Base-by-base conservation (phyloP, 2,797 vertebrate genomes). In the Argentina silus region DNA sequence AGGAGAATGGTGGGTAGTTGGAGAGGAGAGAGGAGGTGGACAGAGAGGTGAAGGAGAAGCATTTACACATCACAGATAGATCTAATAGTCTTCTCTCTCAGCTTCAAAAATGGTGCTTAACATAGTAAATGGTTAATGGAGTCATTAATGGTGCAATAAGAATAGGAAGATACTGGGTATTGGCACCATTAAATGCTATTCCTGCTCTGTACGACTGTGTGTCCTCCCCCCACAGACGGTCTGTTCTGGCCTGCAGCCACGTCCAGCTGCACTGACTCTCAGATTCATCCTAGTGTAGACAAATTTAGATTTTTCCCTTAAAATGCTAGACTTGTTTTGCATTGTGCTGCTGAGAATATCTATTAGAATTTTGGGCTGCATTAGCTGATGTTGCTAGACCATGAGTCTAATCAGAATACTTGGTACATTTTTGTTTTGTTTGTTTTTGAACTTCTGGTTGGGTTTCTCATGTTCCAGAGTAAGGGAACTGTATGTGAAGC, bases 161-260 rank as follows among this genome's bases (percentile, higher is more conserved):
- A n/a, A 14, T 7, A 56, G 15, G 17, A n/a, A 50, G 10, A 50
- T 11, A 50, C 10, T 50, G 48, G 10, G 48, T 50, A 50, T 6
- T 50, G 14, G 27, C 10, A 57, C 55, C 19, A 9, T 23, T 19
- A 57, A 57, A 57, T 21, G 55, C 17, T 51, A 15, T 48, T n/a
- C 23, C 12, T 67, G 48, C 23, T 67, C 19, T 27, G 44, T 44
- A 10, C 55, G 21, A 57, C 55, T 8, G 55, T 19, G 17, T 57
- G n/a, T 2, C 11, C 45, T 45, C 51, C 56, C 60, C 43, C 8
- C 61, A 42, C 47, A 63, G 45, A 51, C 48, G 21, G 27, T 53
- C 53, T 63, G 42, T 72, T 51, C n/a, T 64, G 70, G 60, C 70
- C 51, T 14, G 10, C n/a, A 53, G 61, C 61, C 70, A 65, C 17